A percentile compares a stretch with the other conserved stretches of the same genome.
Evolutionary conservation across 2,888 invertebrate genomes (phyloP).

Genomic region (Agriopis marginaria): DNA sequence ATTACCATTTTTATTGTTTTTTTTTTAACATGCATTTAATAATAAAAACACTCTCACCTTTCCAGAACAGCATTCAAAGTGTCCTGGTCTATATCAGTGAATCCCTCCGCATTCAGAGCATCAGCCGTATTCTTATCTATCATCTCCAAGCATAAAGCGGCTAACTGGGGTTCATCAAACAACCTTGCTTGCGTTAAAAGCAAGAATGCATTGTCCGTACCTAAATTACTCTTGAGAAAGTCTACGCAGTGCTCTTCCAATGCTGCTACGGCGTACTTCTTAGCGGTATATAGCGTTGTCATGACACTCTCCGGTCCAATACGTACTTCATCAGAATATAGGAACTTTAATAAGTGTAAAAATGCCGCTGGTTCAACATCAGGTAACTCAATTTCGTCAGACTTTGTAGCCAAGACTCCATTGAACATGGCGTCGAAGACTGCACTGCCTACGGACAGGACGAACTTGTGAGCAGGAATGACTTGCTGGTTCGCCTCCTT

Average conservation of each 20-base stretch:
- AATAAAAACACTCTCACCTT: constrained; percentile 62
- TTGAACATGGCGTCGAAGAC: constrained; percentile 96
- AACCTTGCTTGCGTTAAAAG: constrained; percentile 92
- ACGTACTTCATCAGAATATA: constrained; percentile 93
- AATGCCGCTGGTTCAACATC: constrained; percentile 95
- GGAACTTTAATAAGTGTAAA: constrained; percentile 89
- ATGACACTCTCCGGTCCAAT: constrained; percentile 95
- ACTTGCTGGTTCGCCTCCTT: constrained; percentile 89
- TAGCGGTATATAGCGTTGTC: constrained; percentile 94
- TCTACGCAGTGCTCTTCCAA: constrained; percentile 94
- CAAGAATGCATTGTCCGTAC: constrained; percentile 94
- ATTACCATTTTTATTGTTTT: not conserved
- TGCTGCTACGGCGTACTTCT: constrained; percentile 94
- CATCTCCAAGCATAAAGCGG: constrained; percentile 92
- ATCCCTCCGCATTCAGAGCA: constrained; percentile 92
- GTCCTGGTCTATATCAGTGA: constrained; percentile 93
- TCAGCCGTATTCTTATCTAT: constrained; percentile 94
- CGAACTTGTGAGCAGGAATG: constrained; percentile 93
- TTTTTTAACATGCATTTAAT: not conserved
- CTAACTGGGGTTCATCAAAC: constrained; percentile 93
- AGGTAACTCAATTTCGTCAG: constrained; percentile 91
- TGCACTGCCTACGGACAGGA: constrained; percentile 93
- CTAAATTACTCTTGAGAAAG: constrained; percentile 90
- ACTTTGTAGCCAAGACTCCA: constrained; percentile 89
- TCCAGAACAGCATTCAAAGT: constrained; percentile 92